Evolutionary conservation across 1,140 invertebrate genomes (phyloP).

Genomic region (Latrodectus geometricus): DNA sequence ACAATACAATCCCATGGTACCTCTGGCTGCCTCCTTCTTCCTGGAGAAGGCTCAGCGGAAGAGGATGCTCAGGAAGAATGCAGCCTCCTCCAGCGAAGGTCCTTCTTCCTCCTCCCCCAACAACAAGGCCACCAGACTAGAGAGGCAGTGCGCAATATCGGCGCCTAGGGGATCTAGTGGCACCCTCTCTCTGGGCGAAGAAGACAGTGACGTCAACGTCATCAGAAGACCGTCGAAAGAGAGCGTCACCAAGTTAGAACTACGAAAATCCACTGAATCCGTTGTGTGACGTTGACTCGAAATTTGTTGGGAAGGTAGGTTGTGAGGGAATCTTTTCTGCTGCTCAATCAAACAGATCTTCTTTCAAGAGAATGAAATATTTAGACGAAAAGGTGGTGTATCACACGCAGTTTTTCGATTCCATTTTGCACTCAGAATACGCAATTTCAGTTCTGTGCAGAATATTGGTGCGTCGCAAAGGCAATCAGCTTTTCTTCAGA

Average conservation of each 20-base stretch:
- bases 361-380: too few relatives aligned
- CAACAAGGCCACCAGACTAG: not conserved
- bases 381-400: too few relatives aligned
- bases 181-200: not conserved
- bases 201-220: not conserved
- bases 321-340: not conserved
- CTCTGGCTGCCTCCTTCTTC: conserved; percentile 35
- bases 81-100: not conserved
- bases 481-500: too few relatives aligned
- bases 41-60: conserved; percentile 41
- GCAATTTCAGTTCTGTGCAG: too few relatives aligned
- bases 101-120: not conserved
- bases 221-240: not conserved
- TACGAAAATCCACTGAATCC: conserved; percentile 20
- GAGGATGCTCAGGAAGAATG: not conserved
- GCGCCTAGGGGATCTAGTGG: not conserved
- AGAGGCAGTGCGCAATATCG: conserved; percentile 33
- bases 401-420: too few relatives aligned
- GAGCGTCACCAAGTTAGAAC: not conserved
- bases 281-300: not conserved
- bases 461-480: too few relatives aligned
- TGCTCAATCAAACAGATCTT: too few relatives aligned
- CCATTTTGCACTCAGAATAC: too few relatives aligned
- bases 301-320: not conserved
- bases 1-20: conserved; percentile 20